phyloP scores from a whole-genome alignment of 2,797 vertebrate species.

The Eleutherodactylus coqui region DNA sequence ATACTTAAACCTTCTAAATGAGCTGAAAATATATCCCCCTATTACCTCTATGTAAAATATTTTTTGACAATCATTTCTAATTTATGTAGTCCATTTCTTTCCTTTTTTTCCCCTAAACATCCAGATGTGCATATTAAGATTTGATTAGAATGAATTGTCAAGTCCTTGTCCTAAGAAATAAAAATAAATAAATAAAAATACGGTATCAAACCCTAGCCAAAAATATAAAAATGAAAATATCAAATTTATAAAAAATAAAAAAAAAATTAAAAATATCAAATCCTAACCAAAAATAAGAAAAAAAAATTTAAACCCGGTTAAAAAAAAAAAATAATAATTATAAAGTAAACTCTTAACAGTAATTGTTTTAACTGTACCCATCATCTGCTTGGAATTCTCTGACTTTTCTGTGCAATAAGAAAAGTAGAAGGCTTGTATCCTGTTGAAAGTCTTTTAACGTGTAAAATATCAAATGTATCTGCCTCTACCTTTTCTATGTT shows the following conservation, averaged over 20 bases:
- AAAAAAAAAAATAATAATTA: neutral
- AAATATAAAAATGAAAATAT: too few species aligned
- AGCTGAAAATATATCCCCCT: neutral
- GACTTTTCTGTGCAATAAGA: constrained; percentile 12
- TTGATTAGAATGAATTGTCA: neutral
- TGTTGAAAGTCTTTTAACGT: neutral
- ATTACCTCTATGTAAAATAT: neutral
- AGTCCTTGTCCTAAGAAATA: too few species aligned
- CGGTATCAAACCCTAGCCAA: neutral
- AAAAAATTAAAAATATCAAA: neutral
- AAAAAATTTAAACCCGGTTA: neutral
- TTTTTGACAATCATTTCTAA: neutral
- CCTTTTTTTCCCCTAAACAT: too few species aligned
- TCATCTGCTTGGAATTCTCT: neutral
- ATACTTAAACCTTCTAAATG: neutral
- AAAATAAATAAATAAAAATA: too few species aligned
- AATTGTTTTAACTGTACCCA: neutral
- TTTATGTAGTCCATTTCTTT: too few species aligned
- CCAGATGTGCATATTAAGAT: too few species aligned
- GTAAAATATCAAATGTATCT: constrained; percentile 38
- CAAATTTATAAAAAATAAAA: too few species aligned
- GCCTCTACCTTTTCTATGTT: constrained; percentile 55
- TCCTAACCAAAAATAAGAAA: neutral
- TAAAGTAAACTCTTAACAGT: neutral
- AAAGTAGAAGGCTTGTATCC: constrained; percentile 18